Base-by-base conservation (phyloP, 2,113 vertebrate species). In the Zonotrichia leucophrys region DNA sequence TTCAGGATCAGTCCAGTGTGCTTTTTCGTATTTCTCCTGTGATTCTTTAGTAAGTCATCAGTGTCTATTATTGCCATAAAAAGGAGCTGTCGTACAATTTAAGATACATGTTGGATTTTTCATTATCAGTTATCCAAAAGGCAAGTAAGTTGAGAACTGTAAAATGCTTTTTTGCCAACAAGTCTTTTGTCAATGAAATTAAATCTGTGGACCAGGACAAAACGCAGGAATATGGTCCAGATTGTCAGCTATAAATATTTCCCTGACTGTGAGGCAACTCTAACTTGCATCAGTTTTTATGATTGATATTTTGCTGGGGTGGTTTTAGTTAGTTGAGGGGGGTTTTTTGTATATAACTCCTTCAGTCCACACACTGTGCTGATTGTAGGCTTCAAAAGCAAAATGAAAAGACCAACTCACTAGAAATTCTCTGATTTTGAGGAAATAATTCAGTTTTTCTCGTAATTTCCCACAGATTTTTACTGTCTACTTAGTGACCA, bases 381-480 rank as follows among this genome's bases (percentile, higher is more conserved):
- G 55, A 81, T 46, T 33, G 7, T 59, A 49, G 49, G 19, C 20
- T 78, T 94, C 63, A 76, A 64, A 79, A 76, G 13, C 12, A 63
- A 80, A 92, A 63, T 1, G 0, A 62, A 81, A 92, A 86, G 11
- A 24, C 22, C 39, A 50, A 42, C 33, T 83, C 42, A 37, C 49
- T 93, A 90, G 72, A 89, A 96, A 93, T 92, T 90, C 47, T 90
- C 39, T 41, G 59, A 70, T 93, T 94, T 94, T 86, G 72, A 79
- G 88, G 75, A 92, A 93, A 91, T 74, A 56, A 85, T 86, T 88
- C 59, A 0, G 8, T 33, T 90, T 92, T 88, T 70, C 30, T 93
- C 37, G 1, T 83, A 44, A 88, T 88, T 94, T 90, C 68, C 52
- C 80, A 93, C 64, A 92, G 83, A 74, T 86, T 90, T 94, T 94